phyloP scores from a whole-genome alignment of 2,888 invertebrate species.

The Lasioglossum zephyrum region DNA sequence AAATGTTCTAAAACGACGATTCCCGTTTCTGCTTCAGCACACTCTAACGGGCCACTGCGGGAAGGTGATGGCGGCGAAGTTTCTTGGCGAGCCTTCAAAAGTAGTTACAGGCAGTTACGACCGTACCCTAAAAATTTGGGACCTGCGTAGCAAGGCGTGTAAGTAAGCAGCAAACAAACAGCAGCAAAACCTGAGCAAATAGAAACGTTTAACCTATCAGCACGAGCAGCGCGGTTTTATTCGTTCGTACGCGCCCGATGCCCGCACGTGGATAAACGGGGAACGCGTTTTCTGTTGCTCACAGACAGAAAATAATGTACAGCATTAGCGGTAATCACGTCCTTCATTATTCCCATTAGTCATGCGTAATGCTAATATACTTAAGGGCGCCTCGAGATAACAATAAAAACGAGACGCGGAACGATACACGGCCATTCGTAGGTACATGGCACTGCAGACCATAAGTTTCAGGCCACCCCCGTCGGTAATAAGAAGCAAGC shows the following conservation, averaged over 20 bases:
- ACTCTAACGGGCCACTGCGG: slow-evolving; percentile 98
- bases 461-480: slow-evolving; percentile 54
- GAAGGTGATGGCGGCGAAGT: slow-evolving; percentile 98
- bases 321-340: slow-evolving; percentile 73
- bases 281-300: background rate
- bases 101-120: slow-evolving; percentile 99
- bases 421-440: slow-evolving; percentile 56
- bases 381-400: slow-evolving; percentile 69
- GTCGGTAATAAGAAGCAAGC: slow-evolving; percentile 65
- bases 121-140: slow-evolving; percentile 99
- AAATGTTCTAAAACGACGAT: slow-evolving; percentile 50
- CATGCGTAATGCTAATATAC: slow-evolving; percentile 73
- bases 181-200: slow-evolving; percentile 17
- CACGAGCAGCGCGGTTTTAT: slow-evolving; percentile 26
- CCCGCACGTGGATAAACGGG: slow-evolving; percentile 16
- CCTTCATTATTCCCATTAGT: slow-evolving; percentile 77
- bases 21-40: slow-evolving; percentile 88
- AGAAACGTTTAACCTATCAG: slow-evolving; percentile 33
- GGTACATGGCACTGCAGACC: background rate
- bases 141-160: slow-evolving; percentile 96
- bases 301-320: slow-evolving; percentile 67
- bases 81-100: slow-evolving; percentile 95
- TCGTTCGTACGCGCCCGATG: background rate
- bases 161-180: slow-evolving; percentile 82
- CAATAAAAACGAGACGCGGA: slow-evolving; percentile 74